phyloP scores from a whole-genome alignment of 2,113 vertebrate genomes.

The Oryzias curvinotus region DNA sequence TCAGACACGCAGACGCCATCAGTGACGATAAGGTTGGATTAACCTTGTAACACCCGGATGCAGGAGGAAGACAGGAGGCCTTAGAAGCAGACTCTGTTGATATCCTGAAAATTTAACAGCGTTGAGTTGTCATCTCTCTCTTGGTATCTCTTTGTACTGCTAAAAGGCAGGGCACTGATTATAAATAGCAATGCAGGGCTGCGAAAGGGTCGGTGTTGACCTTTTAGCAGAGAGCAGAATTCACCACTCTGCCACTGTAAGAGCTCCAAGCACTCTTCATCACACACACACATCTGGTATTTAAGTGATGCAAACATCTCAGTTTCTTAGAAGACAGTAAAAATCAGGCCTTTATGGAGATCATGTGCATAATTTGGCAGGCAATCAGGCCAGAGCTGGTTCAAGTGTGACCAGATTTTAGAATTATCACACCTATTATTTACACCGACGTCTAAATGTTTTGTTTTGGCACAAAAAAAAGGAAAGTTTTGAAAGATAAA shows the following conservation, averaged over 20 bases:
- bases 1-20: constrained; percentile 10
- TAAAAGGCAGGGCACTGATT: constrained; percentile 41
- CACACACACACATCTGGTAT: constrained; percentile 1
- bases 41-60: constrained; percentile 31
- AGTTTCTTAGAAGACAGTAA: constrained; percentile 33
- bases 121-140: constrained; percentile 13
- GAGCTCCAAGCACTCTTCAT: constrained; percentile 32
- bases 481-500: no score
- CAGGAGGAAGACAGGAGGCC: not conserved
- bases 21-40: constrained; percentile 22
- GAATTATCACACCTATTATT: no score
- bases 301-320: constrained; percentile 39
- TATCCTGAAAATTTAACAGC: constrained; percentile 34
- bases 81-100: constrained; percentile 22
- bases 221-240: constrained; percentile 55
- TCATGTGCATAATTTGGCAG: constrained; percentile 15
- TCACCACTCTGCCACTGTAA: constrained; percentile 28
- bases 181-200: constrained; percentile 57
- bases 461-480: no score
- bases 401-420: no score
- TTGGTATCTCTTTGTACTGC: constrained; percentile 36
- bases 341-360: constrained; percentile 28
- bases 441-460: no score
- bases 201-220: constrained; percentile 47
- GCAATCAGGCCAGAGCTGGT: constrained; percentile 4